A percentile compares a stretch with the other conserved stretches of the same genome.
Evolutionary conservation across 2,113 vertebrate genomes (phyloP).

Genomic region (Scomber scombrus): DNA sequence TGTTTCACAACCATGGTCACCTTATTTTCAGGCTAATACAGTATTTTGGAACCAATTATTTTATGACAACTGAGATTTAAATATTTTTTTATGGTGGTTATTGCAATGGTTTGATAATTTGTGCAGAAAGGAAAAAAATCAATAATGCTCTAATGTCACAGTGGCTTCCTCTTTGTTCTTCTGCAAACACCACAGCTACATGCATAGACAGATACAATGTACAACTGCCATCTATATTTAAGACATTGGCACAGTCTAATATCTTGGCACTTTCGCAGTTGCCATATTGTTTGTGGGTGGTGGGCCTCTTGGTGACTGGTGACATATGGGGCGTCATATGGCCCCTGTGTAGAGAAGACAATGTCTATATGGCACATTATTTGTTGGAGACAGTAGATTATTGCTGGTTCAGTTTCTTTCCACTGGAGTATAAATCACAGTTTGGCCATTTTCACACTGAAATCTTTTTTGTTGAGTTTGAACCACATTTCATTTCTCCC

Average conservation of each 20-base stretch:
- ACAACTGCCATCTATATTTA: background rate
- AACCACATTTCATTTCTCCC: background rate
- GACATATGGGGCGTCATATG: conserved; percentile 10
- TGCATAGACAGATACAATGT: background rate
- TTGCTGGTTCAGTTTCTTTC: too few relatives aligned
- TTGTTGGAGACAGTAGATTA: too few relatives aligned
- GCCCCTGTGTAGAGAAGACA: background rate
- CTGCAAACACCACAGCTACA: background rate
- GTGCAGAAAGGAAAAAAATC: too few relatives aligned
- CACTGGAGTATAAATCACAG: too few relatives aligned
- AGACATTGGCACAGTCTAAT: background rate
- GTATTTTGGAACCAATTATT: too few relatives aligned
- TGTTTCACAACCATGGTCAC: too few relatives aligned
- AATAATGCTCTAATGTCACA: background rate
- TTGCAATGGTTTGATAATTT: too few relatives aligned
- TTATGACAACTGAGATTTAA: too few relatives aligned
- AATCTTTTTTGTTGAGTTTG: background rate
- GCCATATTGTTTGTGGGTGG: conserved; percentile 2
- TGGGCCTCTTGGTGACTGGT: background rate
- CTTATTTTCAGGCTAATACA: too few relatives aligned
- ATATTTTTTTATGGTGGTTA: too few relatives aligned
- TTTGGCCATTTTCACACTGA: background rate
- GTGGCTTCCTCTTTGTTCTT: background rate
- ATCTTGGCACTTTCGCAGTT: background rate
- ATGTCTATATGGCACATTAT: background rate